Evolutionary conservation across 92 coral and sea anemone genomes (phyloP).

Genomic region (Blastomussa wellsi): DNA sequence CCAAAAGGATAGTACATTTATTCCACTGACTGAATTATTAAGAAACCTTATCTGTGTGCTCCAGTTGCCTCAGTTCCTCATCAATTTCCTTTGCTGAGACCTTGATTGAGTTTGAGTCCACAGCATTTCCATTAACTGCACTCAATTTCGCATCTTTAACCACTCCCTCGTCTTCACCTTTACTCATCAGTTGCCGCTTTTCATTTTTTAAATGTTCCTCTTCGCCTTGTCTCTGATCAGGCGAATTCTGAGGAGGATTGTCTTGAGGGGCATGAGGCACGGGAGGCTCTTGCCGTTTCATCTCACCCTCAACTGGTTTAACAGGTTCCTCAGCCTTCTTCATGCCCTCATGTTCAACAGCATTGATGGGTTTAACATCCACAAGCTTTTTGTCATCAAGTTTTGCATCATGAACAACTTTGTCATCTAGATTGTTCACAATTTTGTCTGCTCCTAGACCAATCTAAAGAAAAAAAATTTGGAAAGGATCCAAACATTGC

Average conservation of each 20-base stretch:
- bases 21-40: constrained; percentile 2
- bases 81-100: constrained; percentile 43
- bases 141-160: too few species aligned
- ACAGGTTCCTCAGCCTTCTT: constrained; percentile 33
- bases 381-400: constrained; percentile 10
- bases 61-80: constrained; percentile 45
- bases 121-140: neutral
- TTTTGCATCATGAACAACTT: constrained; percentile 12
- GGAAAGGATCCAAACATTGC: neutral
- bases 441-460: constrained; percentile 12
- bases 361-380: constrained; percentile 20
- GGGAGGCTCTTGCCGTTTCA: constrained; percentile 78
- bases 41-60: constrained; percentile 36
- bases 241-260: constrained; percentile 32
- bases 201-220: constrained; percentile 52
- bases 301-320: constrained; percentile 38
- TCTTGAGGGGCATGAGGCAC: constrained; percentile 77
- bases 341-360: constrained; percentile 18
- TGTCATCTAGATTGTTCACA: constrained; percentile 11
- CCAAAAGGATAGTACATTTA: neutral
- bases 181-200: constrained; percentile 70
- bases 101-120: constrained; percentile 17
- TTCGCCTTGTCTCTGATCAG: constrained; percentile 21
- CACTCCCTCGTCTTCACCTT: constrained; percentile 48
- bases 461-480: constrained; percentile 1